Conservation (phyloP, 2,797 vertebrate genomes). For the Emydoidea blandingii region DNA sequence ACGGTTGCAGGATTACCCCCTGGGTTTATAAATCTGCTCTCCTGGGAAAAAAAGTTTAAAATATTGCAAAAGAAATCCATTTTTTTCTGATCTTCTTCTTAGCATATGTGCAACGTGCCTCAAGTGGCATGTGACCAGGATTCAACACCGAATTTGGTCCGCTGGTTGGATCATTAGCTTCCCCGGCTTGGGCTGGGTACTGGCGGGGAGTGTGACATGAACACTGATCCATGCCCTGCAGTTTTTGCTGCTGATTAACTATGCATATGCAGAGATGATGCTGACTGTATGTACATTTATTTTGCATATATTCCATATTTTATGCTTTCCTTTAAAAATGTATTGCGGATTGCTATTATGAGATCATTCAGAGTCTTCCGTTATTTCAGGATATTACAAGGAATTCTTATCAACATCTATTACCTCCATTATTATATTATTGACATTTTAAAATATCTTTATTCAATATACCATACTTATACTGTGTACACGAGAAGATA, state of each 20-base stretch:
- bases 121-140: too few relatives aligned
- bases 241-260: background rate
- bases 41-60: background rate
- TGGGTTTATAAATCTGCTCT: background rate
- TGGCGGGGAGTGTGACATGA: too few relatives aligned
- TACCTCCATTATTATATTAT: background rate
- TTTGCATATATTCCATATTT: background rate
- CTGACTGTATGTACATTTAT: background rate
- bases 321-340: background rate
- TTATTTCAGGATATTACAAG: background rate
- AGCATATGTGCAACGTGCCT: too few relatives aligned
- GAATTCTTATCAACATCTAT: background rate
- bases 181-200: too few relatives aligned
- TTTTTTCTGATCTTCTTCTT: background rate
- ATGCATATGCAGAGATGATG: background rate
- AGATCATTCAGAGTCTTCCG: background rate
- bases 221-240: background rate
- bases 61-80: background rate
- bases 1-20: background rate
- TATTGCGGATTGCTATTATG: background rate
- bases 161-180: too few relatives aligned
- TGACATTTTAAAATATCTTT: background rate
- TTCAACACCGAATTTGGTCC: too few relatives aligned
- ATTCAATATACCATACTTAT: background rate
- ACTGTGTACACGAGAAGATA: background rate